A percentile compares a stretch with the other conserved stretches of the same genome.
Evolutionary conservation across 1,140 invertebrate species (phyloP).

Genomic region (Conus betulinus): DNA sequence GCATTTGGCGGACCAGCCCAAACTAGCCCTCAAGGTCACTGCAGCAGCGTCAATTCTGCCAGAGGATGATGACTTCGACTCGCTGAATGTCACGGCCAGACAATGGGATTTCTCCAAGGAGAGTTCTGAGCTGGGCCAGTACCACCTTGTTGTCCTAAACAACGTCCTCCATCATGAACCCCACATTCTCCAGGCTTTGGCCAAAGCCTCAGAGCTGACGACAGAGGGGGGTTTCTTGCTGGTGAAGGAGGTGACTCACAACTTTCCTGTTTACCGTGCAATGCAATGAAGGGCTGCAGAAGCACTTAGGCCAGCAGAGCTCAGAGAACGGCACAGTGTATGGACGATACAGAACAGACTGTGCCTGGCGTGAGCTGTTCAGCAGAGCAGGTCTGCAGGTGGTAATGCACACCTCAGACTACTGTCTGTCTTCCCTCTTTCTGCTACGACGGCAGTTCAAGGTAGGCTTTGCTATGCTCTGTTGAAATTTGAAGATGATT

Average conservation of each 20-base stretch:
- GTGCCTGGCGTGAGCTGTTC: conserved; percentile 73
- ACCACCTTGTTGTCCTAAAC: conserved; percentile 71
- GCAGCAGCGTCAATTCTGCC: conserved; percentile 62
- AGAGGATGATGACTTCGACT: conserved; percentile 64
- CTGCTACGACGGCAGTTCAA: conserved; percentile 58
- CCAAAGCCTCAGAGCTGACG: conserved; percentile 79
- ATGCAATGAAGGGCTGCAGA: conserved; percentile 70
- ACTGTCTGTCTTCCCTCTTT: conserved; percentile 68
- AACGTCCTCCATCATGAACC: conserved; percentile 72
- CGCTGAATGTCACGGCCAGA: conserved; percentile 61
- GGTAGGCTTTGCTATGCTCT: background rate
- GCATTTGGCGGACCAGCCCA: conserved; percentile 71
- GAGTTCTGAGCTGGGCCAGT: conserved; percentile 52
- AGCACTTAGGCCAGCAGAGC: conserved; percentile 61
- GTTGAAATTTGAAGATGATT: background rate
- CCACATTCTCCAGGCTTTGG: conserved; percentile 69
- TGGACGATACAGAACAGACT: conserved; percentile 67
- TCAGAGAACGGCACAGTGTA: conserved; percentile 51
- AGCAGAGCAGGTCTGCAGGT: conserved; percentile 75
- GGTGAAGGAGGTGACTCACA: conserved; percentile 82
- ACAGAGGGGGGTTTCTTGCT: conserved; percentile 86
- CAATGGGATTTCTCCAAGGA: conserved; percentile 67
- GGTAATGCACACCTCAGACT: conserved; percentile 69
- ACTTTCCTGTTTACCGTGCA: conserved; percentile 70
- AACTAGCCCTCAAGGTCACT: conserved; percentile 74